Evolutionary conservation across 2,113 vertebrate genomes (phyloP), one percentile per base, ranked within the genome.

Genomic region (Ptilonorhynchus violaceus): DNA sequence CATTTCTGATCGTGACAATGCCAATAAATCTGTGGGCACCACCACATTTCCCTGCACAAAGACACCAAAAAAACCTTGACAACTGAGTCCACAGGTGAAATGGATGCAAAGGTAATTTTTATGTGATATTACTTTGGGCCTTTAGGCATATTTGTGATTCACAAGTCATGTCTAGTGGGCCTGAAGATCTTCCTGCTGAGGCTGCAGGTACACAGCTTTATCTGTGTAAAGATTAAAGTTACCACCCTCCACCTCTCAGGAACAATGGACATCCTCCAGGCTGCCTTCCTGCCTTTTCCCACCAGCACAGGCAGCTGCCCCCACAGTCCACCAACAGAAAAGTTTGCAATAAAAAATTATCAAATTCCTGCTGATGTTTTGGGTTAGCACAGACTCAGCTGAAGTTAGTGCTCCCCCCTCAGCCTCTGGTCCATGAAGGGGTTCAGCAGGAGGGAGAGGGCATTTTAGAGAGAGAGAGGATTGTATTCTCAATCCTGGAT

Each of bases 361-460:
- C 47, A 13, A 42, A 68, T 25, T 56, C 10, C 37, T 41, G 31
- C 70, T 4, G 2, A 18, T n/a, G 19, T 52, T 47, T 33, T 37
- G 24, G 37, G 23, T 47, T 69, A 76, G 24, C 1, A 6, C 14
- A 47, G 37, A 46, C 16, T 64, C 8, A 15, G 7, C 3, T 24
- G 15, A 24, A 68, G 30, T 9, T 17, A 30, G 31, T 0, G 4
- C 5, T 66, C 50, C 52, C 20, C 23, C 35, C 46, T 49, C 41
- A 9, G 46, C 35, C 23, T 56, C 56, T 10, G 3, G 31, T 6
- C 27, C 6, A 9, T 7, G 22, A 6, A 0, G 1, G 33, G 39
- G 22, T 13, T 75, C 39, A 37, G 24, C 39, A 66, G 55, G 3
- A 64, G n/a, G 24, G 23, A 67, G 5, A 4, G 28, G 37, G n/a